These are phyloP conservation scores for Tortricodes alternella DNA, from an alignment of 2,888 invertebrate genomes.

Conservation along the genomic window DNA sequence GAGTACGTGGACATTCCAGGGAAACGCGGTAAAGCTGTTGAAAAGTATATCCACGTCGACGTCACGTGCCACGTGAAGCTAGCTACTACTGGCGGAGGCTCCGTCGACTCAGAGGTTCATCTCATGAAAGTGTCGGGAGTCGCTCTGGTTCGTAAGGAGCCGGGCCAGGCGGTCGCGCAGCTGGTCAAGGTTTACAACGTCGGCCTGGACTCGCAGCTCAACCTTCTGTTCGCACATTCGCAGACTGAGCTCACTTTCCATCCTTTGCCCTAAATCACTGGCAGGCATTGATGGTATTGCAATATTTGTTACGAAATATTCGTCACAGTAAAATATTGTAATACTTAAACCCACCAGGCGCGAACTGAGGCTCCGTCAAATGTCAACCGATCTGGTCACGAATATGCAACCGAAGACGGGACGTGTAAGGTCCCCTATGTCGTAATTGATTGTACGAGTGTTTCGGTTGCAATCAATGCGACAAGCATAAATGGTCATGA, in stretches of 20 bases:
- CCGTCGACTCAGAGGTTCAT: constrained; percentile 82
- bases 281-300: constrained; percentile 63
- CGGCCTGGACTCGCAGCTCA: constrained; percentile 86
- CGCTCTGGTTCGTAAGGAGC: constrained; percentile 84
- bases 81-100: constrained; percentile 82
- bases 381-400: constrained; percentile 66
- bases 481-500: constrained; percentile 6
- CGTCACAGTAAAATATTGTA: constrained; percentile 49
- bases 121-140: constrained; percentile 87
- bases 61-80: constrained; percentile 86
- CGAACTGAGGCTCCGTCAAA: constrained; percentile 72
- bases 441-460: constrained; percentile 39
- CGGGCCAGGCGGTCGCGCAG: constrained; percentile 78
- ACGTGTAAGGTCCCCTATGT: constrained; percentile 39
- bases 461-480: constrained; percentile 48
- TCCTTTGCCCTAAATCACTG: constrained; percentile 72
- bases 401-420: constrained; percentile 62
- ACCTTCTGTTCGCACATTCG: constrained; percentile 85
- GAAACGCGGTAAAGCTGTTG: constrained; percentile 75
- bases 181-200: constrained; percentile 85
- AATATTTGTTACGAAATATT: constrained; percentile 45
- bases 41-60: constrained; percentile 86
- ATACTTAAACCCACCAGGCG: constrained; percentile 68
- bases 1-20: constrained; percentile 80
- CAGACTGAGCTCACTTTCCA: constrained; percentile 86